Evolutionary conservation across 2,113 vertebrate species (phyloP).

Genomic region (Ellobius talpinus): DNA sequence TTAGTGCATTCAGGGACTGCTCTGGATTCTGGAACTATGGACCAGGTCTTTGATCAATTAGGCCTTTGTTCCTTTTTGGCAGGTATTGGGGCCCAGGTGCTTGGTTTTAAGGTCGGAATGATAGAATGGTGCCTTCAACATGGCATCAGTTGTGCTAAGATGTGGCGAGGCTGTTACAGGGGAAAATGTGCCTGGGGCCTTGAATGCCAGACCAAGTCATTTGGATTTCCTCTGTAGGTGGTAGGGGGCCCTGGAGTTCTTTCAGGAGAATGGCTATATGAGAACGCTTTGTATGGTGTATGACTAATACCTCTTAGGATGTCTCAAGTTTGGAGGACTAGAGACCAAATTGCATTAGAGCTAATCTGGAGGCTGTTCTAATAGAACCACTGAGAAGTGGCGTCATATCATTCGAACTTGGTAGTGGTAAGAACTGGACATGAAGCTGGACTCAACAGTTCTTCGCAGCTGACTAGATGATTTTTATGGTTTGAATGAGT

Average conservation of each 20-base stretch:
- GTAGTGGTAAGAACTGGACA: background rate
- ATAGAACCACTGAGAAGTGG: background rate
- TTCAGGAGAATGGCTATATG: background rate
- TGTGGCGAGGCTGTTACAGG: background rate
- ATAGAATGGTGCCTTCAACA: background rate
- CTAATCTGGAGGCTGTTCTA: background rate
- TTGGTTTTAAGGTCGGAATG: background rate
- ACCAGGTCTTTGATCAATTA: background rate
- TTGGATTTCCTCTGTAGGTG: background rate
- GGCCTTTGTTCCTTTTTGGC: background rate
- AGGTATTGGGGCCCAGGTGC: background rate
- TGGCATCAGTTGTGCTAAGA: background rate
- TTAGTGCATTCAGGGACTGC: background rate
- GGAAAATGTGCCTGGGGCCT: background rate
- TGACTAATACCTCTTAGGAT: background rate
- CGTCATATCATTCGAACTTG: background rate
- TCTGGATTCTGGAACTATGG: background rate
- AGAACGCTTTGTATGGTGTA: background rate
- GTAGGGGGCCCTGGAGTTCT: background rate
- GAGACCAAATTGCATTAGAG: background rate
- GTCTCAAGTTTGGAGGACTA: background rate
- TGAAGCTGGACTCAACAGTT: background rate
- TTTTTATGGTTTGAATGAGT: background rate
- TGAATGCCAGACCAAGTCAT: background rate
- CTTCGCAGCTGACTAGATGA: background rate